Conservation (phyloP, 1,140 invertebrate genomes). For the Pogonomyrmex californicus region DNA sequence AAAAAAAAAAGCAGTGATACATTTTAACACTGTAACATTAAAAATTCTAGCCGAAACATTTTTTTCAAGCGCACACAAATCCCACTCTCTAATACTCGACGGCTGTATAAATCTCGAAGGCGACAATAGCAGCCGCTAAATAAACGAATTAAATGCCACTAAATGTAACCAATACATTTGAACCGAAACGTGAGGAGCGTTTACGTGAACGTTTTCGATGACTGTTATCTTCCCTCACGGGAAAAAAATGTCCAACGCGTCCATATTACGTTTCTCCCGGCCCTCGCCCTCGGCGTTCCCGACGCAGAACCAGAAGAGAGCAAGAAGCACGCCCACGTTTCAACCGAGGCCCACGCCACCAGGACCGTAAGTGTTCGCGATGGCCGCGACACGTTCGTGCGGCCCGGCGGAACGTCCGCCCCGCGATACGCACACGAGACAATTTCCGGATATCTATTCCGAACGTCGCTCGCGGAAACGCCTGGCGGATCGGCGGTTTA, state of each 20-base stretch:
- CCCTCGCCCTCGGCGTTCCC: slow-evolving; percentile 44
- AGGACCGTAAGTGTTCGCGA: slow-evolving; percentile 65
- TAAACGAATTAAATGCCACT: not conserved
- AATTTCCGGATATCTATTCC: slow-evolving; percentile 27
- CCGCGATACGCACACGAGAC: not conserved
- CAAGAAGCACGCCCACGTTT: slow-evolving; percentile 73
- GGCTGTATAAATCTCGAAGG: not conserved
- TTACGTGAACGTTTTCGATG: slow-evolving; percentile 7
- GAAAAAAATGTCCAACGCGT: slow-evolving; percentile 15
- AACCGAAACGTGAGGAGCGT: not conserved
- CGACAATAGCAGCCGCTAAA: not conserved
- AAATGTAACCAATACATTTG: not conserved
- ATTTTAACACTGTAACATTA: too few species aligned
- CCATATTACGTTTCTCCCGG: slow-evolving; percentile 14
- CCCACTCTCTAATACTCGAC: not conserved
- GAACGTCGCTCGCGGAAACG: slow-evolving; percentile 39
- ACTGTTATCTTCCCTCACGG: not conserved
- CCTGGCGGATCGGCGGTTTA: slow-evolving; percentile 15
- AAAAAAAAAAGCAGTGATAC: too few species aligned
- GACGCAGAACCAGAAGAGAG: slow-evolving; percentile 29
- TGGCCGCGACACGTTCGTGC: slow-evolving; percentile 63
- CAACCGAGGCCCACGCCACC: slow-evolving; percentile 67
- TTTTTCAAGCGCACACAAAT: not conserved
- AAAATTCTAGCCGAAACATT: too few species aligned
- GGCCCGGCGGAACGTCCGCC: slow-evolving; percentile 20